These are phyloP conservation scores for Streptopelia turtur DNA, from an alignment of 2,797 vertebrate species.

Conservation along the genomic window DNA sequence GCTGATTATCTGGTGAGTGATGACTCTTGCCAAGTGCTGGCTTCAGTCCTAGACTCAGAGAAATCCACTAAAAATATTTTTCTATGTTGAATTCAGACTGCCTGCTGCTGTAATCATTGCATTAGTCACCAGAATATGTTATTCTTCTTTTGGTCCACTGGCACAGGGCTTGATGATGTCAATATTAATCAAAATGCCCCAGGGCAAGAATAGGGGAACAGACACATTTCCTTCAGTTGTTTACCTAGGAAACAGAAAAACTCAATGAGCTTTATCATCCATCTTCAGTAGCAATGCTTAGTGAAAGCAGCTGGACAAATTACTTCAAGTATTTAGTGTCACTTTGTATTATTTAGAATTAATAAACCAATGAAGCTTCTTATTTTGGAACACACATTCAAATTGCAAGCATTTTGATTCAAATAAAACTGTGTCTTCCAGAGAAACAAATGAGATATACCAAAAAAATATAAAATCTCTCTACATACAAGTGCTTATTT, in stretches of 20 bases:
- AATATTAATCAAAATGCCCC: constrained; percentile 55
- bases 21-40: neutral
- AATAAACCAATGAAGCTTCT: neutral
- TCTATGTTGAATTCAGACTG: neutral
- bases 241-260: constrained; percentile 41
- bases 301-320: constrained; percentile 60
- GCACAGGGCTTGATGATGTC: constrained; percentile 10
- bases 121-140: constrained; percentile 44
- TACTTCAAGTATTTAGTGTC: constrained; percentile 23
- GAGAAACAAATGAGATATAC: neutral
- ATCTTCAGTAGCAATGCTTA: constrained; percentile 32
- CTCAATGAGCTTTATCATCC: constrained; percentile 25
- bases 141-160: constrained; percentile 18
- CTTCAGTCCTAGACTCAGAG: neutral
- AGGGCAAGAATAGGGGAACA: neutral
- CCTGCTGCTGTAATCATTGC: constrained; percentile 20
- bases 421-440: neutral
- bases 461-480: neutral
- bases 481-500: neutral
- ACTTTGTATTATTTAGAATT: constrained; percentile 39
- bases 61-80: constrained; percentile 18
- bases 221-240: constrained; percentile 37
- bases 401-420: neutral
- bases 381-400: neutral
- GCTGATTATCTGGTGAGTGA: constrained; percentile 2